Percentiles rank a stretch among this genome's conserved stretches.
Evolutionary conservation across 1,140 invertebrate genomes (phyloP).

Genomic region (Stegodyphus dumicola): DNA sequence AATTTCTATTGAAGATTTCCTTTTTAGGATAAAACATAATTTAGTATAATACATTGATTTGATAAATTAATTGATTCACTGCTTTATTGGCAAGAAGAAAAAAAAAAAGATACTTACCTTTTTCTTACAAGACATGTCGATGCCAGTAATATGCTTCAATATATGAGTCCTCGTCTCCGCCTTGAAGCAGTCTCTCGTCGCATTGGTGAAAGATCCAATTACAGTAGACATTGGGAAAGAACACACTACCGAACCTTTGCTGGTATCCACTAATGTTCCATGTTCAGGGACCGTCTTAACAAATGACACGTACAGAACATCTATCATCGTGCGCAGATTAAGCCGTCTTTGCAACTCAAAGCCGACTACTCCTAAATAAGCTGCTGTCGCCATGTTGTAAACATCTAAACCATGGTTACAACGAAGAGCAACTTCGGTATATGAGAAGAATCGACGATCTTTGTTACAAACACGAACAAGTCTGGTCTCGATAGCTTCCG

Average conservation of each 20-base stretch:
- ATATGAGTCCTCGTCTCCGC: slow-evolving; percentile 17
- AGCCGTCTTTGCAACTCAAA: slow-evolving; percentile 12
- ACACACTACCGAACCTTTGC: slow-evolving; percentile 63
- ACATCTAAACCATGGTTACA: slow-evolving; percentile 61
- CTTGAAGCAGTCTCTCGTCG: slow-evolving; percentile 62
- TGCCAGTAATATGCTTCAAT: slow-evolving; percentile 28
- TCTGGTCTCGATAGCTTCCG: slow-evolving; percentile 59
- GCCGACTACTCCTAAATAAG: slow-evolving; percentile 54
- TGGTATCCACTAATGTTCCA: slow-evolving; percentile 12
- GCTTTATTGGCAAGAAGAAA: no score
- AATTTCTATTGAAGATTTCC: no score
- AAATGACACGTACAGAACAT: slow-evolving; percentile 63
- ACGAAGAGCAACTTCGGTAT: slow-evolving; percentile 64
- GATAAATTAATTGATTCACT: no score
- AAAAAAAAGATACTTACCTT: slow-evolving; percentile 7
- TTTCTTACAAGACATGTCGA: background rate
- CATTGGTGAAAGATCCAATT: slow-evolving; percentile 58
- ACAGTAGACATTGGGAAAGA: slow-evolving; percentile 63
- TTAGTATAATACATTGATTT: no score
- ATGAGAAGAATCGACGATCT: slow-evolving; percentile 64
- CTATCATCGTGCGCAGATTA: slow-evolving; percentile 16
- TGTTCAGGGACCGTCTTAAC: slow-evolving; percentile 32
- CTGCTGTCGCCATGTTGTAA: slow-evolving; percentile 63
- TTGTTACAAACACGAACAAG: slow-evolving; percentile 63
- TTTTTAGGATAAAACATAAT: no score